A percentile compares a stretch with the other conserved stretches of the same genome.
Evolutionary conservation across 2,113 vertebrate genomes (phyloP).

Genomic region (Excalfactoria chinensis): DNA sequence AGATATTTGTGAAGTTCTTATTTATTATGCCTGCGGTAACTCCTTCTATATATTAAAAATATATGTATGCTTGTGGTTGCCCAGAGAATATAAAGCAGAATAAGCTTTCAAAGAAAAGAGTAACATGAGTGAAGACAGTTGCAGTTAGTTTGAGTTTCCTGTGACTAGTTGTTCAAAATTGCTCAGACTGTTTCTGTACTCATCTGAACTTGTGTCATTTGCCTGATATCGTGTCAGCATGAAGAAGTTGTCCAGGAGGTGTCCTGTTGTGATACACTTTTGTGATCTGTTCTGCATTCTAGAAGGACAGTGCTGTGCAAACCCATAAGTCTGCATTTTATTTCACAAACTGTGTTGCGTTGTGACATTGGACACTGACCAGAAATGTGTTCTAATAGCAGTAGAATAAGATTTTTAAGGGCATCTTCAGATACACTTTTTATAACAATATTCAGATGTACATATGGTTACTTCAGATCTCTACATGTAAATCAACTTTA

Average conservation of each 20-base stretch:
- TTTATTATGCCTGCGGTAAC: neutral
- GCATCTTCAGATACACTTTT: neutral
- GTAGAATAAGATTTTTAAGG: neutral
- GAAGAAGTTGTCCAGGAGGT: slow-evolving; percentile 28
- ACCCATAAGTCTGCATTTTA: neutral
- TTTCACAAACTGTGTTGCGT: neutral
- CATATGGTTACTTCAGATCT: neutral
- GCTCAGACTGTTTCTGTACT: neutral
- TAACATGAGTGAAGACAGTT: neutral
- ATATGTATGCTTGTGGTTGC: neutral
- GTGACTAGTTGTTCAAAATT: neutral
- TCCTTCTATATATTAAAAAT: neutral
- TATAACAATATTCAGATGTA: neutral
- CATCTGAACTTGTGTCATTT: slow-evolving; percentile 13
- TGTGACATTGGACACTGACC: neutral
- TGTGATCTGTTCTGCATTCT: neutral
- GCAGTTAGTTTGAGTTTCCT: slow-evolving; percentile 30
- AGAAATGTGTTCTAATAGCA: neutral
- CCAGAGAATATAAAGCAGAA: neutral
- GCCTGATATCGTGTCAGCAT: neutral
- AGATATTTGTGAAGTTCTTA: neutral
- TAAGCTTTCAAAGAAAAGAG: neutral
- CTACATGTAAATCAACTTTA: neutral
- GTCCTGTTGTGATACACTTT: neutral
- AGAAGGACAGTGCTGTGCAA: slow-evolving; percentile 14